Base-by-base conservation (phyloP, 2,797 vertebrate genomes). In the Spinus pinus region DNA sequence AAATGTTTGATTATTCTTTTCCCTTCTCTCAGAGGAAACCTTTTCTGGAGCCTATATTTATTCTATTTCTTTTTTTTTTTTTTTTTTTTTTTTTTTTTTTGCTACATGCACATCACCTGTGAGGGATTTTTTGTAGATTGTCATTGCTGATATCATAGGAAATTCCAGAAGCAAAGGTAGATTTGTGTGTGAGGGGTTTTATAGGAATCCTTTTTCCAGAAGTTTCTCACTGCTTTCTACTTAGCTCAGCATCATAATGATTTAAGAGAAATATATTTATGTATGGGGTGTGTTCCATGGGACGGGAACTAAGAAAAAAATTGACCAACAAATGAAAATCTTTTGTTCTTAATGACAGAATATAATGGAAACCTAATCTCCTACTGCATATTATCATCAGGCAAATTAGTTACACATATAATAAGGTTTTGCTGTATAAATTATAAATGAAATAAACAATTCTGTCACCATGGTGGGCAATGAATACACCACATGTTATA, bases 371-470 rank as follows among this genome's bases (percentile, higher is more conserved):
- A 94, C 81, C 92, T 98, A 96, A 97, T 98, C 96, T 97, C 93
- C 91, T 93, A 96, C 60, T 81, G 87, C 97, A 97, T 96, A 97
- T 97, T 98, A 98, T 98, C 97, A 97, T 97, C 97, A 97, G 96
- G 96, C 95, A 98, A 97, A 98, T 98, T 97, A 98, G 96, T 98
- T 98, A 98, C 97, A 98, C 97, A 97, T 98, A 97, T 98, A 97
- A 98, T 98, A 98, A 98, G 98, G 92, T 97, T 98, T 98, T 97
- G 67, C 91, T 90, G 94, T 94, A 97, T 98, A 97, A 98, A 98
- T 98, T 98, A 98, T 98, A 97, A 98, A 98, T 98, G 98, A 98
- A 98, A 98, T 97, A 98, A 98, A 97, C 97, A 98, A 96, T 97
- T 96, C 96, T 98, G 97, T 98, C 97, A 98, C 97, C 90, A 71